Evolutionary conservation across 1,140 invertebrate species (phyloP), one percentile per base, ranked within the genome.

Genomic region (Calephelis virginiensis): DNA sequence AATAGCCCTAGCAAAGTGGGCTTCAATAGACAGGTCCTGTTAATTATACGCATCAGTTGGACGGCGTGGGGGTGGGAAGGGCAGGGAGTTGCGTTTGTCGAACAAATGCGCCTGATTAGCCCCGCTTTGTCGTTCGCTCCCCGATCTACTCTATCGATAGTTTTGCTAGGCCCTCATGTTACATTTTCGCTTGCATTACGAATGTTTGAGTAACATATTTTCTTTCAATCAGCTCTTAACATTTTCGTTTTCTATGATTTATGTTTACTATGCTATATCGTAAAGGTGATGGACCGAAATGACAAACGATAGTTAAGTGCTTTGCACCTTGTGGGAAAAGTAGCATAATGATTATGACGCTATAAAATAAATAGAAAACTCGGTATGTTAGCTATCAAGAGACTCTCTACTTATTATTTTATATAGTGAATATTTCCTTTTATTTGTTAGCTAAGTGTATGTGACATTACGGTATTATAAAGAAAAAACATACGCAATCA

Each of bases 51-150:
- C 78, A 80, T 74, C 70, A 75, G 73, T 66, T 68, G 68, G 77
- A 62, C 64, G 65, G 61, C 68, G 63, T 43, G 65, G 45, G 43
- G 28, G 46, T 47, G 62, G 47, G 47, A 50, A 49, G 64, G 67
- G 28, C 14, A 63, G 64, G 67, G 67, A 66, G 74, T 63, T 68
- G 69, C 76, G 77, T 81, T 80, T 81, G 78, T 77, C 73, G 78
- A 81, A 86, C 85, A 82, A 88, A 88, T 88, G 80, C 75, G 74
- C 72, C 80, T 86, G 83, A 88, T 86, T 85, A 87, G 83, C 72
- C 69, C 56, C 77, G 78, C 83, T 87, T 85, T 87, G 85, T 85
- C 68, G 61, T 63, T 60, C 61, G 45, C 43, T 49, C 67, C 59
- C 64, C 71, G 53, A 47, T 14, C 14, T 14, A n/a, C 68, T 53